Percentiles rank a stretch among this genome's conserved stretches.
Evolutionary conservation across 2,888 invertebrate species (phyloP).

Genomic region (Orthonevra nobilis): DNA sequence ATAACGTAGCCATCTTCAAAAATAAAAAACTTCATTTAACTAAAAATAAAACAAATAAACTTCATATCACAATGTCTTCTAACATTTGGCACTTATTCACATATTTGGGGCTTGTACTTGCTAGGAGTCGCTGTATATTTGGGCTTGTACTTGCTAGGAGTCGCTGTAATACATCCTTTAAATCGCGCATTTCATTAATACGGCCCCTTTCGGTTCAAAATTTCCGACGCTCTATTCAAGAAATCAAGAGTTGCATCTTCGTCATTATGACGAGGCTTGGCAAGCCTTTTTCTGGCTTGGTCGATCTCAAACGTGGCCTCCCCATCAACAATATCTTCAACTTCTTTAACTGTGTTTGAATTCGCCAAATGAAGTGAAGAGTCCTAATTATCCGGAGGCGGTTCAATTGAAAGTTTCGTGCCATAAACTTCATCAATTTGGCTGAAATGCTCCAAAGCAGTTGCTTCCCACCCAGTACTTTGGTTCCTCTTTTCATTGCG

Average conservation of each 20-base stretch:
- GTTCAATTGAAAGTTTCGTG: conserved; percentile 5
- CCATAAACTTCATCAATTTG: not conserved
- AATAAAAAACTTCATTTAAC: no score
- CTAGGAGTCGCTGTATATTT: no score
- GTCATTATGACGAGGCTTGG: no score
- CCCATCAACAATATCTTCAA: no score
- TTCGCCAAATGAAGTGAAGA: not conserved
- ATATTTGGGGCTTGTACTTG: no score
- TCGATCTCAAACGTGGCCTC: not conserved
- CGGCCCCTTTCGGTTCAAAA: not conserved
- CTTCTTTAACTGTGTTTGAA: no score
- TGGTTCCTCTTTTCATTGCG: conserved; percentile 9
- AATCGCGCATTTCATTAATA: conserved; percentile 9
- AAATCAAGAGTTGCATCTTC: not conserved
- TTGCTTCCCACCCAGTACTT: not conserved
- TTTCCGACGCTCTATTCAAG: conserved; percentile 1
- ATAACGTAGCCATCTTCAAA: no score
- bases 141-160: conserved; percentile 2
- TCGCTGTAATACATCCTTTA: conserved; percentile 1
- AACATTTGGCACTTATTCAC: no score
- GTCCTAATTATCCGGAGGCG: not conserved
- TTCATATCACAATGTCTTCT: no score
- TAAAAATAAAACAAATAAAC: no score
- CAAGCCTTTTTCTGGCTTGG: not conserved
- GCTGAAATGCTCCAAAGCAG: conserved; percentile 13